phyloP scores from a whole-genome alignment of 2,797 vertebrate genomes.

The Smutsia gigantea region DNA sequence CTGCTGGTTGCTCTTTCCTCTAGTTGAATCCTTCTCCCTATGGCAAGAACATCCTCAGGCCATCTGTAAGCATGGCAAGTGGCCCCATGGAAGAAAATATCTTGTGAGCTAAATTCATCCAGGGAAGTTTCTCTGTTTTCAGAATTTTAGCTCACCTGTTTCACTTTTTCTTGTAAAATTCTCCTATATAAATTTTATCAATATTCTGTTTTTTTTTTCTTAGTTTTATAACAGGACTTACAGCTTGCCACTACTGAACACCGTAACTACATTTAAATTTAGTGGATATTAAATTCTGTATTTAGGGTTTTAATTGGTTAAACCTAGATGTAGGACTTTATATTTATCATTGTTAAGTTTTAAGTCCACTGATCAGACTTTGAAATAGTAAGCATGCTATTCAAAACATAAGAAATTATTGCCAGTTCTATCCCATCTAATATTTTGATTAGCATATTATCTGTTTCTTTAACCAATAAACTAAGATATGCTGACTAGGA shows the following conservation, averaged over 20 bases:
- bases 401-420: slow-evolving; percentile 48
- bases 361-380: background rate
- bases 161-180: background rate
- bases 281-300: background rate
- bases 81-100: background rate
- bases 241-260: background rate
- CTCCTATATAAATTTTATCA: background rate
- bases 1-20: background rate
- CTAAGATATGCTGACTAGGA: slow-evolving; percentile 35
- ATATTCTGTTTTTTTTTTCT: background rate
- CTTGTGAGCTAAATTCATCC: background rate
- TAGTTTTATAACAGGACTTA: background rate
- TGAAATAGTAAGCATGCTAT: slow-evolving; percentile 44
- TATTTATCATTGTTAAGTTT: slow-evolving; percentile 16
- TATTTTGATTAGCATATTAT: slow-evolving; percentile 42
- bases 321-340: background rate
- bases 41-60: background rate
- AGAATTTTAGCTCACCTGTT: background rate
- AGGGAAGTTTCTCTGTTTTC: background rate
- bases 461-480: slow-evolving; percentile 35
- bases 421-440: slow-evolving; percentile 8
- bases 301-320: slow-evolving; percentile 23
- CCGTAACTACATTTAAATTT: background rate
- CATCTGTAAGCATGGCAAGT: background rate
- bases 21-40: background rate